Evolutionary conservation across 2,888 invertebrate species (phyloP).

Genomic region (Anagyrus pseudococci): DNA sequence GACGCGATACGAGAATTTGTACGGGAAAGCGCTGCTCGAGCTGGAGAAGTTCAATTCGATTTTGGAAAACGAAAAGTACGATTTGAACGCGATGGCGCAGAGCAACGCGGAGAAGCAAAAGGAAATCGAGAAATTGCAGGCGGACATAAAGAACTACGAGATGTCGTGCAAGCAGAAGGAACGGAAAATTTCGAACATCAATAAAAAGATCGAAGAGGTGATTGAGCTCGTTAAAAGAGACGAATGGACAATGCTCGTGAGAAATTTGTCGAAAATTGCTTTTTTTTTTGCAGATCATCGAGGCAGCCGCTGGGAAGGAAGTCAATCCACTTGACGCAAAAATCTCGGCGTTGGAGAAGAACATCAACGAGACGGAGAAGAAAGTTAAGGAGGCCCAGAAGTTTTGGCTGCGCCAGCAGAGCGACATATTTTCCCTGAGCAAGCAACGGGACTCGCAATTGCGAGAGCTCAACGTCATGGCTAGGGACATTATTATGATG

Average conservation of each 20-base stretch:
- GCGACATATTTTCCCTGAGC: conserved; percentile 73
- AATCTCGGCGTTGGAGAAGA: conserved; percentile 71
- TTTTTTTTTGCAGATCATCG: conserved; percentile 46
- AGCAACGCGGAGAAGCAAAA: conserved; percentile 59
- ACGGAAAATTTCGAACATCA: conserved; percentile 63
- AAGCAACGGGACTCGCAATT: conserved; percentile 73
- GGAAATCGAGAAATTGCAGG: conserved; percentile 60
- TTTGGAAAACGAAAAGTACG: conserved; percentile 47
- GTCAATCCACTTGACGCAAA: conserved; percentile 68
- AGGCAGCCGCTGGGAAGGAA: conserved; percentile 53
- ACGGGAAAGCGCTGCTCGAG: conserved; percentile 67
- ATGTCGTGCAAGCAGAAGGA: conserved; percentile 63
- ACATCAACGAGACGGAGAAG: conserved; percentile 68
- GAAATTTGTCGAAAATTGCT: background rate
- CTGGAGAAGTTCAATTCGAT: conserved; percentile 64
- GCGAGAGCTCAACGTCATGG: conserved; percentile 73
- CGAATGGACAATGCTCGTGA: no score
- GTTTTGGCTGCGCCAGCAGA: conserved; percentile 80
- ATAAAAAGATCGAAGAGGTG: conserved; percentile 65
- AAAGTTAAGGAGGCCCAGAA: conserved; percentile 72
- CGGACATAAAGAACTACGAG: conserved; percentile 63
- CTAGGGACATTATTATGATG: conserved; percentile 73
- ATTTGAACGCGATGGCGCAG: conserved; percentile 57
- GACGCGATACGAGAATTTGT: conserved; percentile 66
- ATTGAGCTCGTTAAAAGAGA: no score